These are phyloP conservation scores for Heliothis subflexa DNA, from an alignment of 1,140 invertebrate genomes.

Conservation along the genomic window DNA sequence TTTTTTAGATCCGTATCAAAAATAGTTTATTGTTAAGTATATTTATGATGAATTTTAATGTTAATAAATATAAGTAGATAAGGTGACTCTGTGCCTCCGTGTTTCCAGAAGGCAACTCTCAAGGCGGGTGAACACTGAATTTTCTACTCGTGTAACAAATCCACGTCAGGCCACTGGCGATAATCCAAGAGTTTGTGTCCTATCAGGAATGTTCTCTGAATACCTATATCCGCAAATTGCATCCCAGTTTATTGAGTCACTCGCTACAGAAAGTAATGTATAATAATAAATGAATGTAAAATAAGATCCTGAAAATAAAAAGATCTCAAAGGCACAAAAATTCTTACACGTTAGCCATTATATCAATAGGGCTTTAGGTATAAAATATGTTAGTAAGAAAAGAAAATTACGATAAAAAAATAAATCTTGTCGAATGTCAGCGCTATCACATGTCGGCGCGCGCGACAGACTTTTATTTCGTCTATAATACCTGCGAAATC, in stretches of 20 bases:
- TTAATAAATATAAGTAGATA: constrained; percentile 6
- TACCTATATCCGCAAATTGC: constrained; percentile 53
- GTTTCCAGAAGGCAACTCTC: constrained; percentile 56
- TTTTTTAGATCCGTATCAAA: neutral
- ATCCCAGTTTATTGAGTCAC: constrained; percentile 29
- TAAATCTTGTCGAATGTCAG: constrained; percentile 8
- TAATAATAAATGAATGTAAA: too few species aligned
- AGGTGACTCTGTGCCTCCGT: constrained; percentile 39
- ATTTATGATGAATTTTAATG: neutral
- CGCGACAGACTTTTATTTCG: constrained; percentile 50
- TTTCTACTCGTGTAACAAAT: constrained; percentile 76
- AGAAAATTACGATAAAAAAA: constrained; percentile 10
- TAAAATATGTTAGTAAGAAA: constrained; percentile 15
- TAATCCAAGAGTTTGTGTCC: constrained; percentile 75
- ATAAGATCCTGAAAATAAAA: neutral
- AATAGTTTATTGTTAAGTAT: neutral
- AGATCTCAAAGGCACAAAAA: neutral
- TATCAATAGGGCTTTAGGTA: neutral
- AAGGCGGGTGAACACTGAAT: constrained; percentile 66
- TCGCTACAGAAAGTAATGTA: neutral
- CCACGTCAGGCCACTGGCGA: constrained; percentile 70
- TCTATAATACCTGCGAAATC: constrained; percentile 66
- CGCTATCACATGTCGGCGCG: constrained; percentile 10
- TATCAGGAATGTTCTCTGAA: constrained; percentile 64
- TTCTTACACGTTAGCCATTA: neutral